Percentiles rank a stretch among this genome's conserved stretches.
phyloP scores from a whole-genome alignment of 2,113 vertebrate genomes.

The Morone saxatilis region DNA sequence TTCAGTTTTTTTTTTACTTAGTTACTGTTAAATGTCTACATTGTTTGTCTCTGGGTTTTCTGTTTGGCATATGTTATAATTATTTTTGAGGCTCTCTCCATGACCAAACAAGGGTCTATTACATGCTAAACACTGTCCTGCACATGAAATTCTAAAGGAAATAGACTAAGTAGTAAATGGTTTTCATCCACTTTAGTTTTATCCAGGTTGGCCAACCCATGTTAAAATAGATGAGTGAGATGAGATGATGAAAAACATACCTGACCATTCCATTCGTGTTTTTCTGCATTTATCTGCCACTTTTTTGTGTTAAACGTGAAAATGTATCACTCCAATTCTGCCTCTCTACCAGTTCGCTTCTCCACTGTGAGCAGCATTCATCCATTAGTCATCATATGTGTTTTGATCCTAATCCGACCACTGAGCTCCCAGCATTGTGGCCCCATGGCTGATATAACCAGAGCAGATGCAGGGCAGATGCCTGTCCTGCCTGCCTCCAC shows the following conservation, averaged over 20 bases:
- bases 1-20: background rate
- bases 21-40: background rate
- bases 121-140: too few relatives aligned
- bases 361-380: constrained; percentile 8
- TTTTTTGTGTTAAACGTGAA: constrained; percentile 1
- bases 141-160: background rate
- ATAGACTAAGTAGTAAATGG: background rate
- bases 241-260: background rate
- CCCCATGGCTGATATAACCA: constrained; percentile 30
- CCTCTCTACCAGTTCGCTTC: background rate
- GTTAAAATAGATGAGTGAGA: background rate
- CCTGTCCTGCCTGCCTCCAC: background rate
- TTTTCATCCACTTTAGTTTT: background rate
- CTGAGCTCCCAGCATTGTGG: constrained; percentile 19
- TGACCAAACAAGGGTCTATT: background rate
- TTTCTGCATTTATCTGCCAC: background rate
- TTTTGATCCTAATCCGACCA: constrained; percentile 32
- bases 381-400: constrained; percentile 41
- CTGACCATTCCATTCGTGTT: background rate
- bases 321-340: background rate
- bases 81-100: background rate
- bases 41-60: background rate
- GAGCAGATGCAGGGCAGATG: constrained; percentile 37
- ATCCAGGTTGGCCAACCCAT: background rate
- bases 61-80: background rate